Base-by-base conservation (phyloP, 2,888 invertebrate species). In the Drosophila histrio region DNA sequence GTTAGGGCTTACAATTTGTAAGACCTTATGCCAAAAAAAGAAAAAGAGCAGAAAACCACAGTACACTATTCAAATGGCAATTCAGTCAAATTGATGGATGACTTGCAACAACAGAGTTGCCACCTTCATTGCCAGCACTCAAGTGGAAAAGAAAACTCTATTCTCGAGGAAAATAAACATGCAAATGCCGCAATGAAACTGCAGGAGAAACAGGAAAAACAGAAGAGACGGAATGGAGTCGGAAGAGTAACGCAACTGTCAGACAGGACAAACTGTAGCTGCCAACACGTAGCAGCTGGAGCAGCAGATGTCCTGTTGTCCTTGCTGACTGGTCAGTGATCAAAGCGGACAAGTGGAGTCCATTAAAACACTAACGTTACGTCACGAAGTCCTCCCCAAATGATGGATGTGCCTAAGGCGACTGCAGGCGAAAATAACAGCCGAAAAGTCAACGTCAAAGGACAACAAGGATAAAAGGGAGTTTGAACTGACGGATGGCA, bases 351-450 rank as follows among this genome's bases (percentile, higher is more conserved):
- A 89, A 82, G 87, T 81, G 77, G 72, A 89, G 77, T 89, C 87
- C 82, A 88, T 88, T 90, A 89, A 89, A 89, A 89, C 74, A 77
- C 85, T 87, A 89, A 80, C 85, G 77, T 77, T 79, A 82, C 79
- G 85, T 87, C 89, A 82, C 75, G 75, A 9, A 13, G 43, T 44
- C 44, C 44, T 17, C 2, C 9, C 71, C 73, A 26, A 80, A 82
- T 90, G 90, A 90, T 89, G 86, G 73, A 89, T 89, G 86, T 77
- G 84, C 57, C 85, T 73, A 85, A 86, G 79, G 67, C 77, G 69
- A 72, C 52, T 79, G 83, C 74, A 80, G 77, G 34, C 53, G 41
- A 52, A 41, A 68, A 68, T 50, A 66, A 21, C 60, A 64, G 49
- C 62, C 77, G 65, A 79, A 84, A 79, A 60, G 39, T 21, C 22